Evolutionary conservation across 2,113 vertebrate genomes (phyloP).

Genomic region (Eulemur rufifrons): DNA sequence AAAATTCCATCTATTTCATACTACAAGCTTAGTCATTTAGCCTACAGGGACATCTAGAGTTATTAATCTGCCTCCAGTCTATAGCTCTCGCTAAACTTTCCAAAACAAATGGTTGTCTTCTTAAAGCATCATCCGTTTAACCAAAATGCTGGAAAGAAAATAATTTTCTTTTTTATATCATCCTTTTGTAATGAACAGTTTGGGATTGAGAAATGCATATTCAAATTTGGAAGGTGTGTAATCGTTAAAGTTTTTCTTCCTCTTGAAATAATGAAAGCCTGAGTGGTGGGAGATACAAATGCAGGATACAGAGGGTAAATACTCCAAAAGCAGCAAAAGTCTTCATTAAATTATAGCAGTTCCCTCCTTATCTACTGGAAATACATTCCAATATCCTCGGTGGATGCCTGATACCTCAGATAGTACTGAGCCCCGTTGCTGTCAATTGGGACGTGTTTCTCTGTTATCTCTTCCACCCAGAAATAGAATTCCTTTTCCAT

Average conservation of each 20-base stretch:
- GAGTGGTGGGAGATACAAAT: neutral
- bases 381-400: too few species aligned
- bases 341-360: neutral
- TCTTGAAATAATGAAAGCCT: slow-evolving; percentile 48
- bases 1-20: neutral
- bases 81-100: neutral
- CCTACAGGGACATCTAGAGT: neutral
- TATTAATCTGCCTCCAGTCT: neutral
- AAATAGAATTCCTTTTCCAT: too few species aligned
- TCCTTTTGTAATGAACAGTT: neutral
- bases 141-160: neutral
- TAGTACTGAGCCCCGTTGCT: too few species aligned
- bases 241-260: slow-evolving; percentile 11
- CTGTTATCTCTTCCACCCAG: too few species aligned
- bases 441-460: too few species aligned
- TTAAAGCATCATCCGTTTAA: neutral
- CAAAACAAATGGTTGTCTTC: neutral
- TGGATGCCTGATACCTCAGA: too few species aligned
- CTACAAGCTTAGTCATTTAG: neutral
- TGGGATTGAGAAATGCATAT: neutral
- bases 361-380: neutral
- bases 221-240: neutral
- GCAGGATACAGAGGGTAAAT: neutral
- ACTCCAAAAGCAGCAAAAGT: neutral
- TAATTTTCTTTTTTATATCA: neutral